Base-by-base conservation (phyloP, 1,140 invertebrate genomes). In the Bradysia coprophila region DNA sequence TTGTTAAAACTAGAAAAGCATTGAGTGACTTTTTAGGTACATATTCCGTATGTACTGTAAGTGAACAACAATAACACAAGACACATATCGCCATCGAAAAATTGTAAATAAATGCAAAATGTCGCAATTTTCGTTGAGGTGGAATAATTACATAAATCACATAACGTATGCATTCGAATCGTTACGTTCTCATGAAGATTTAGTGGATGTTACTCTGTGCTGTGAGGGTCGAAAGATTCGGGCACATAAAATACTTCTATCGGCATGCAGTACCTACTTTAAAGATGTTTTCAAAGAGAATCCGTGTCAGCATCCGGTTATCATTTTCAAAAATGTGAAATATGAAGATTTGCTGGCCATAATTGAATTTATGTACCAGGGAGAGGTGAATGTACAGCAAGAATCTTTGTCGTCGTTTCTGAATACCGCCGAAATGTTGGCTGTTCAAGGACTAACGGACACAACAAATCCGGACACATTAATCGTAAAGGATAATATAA, bases 371-470 rank as follows among this genome's bases (percentile, higher is more conserved):
- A 88, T 88, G 76, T 88, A 87, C 54, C 67, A 71, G 55, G 88
- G 88, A 42, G 86, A 91, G 64, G 87, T 92, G 8, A 90, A 89
- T 59, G 85, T 93, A 41, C 78, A 84, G 47, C 81, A 90, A 58
- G 82, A 85, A 45, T 84, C 90, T 53, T 63, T 92, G 50, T 73
- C 84, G 48, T 78, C 81, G 11, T 86, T 92, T 67, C 63, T 93
- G 45, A 76, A 83, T 52, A 90, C 85, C 45, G 87, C 88, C 34
- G 85, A 90, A 60, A 68, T 85, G 48, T 66, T 91, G 49, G 81
- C 89, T 66, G 83, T 91, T 48, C 82, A 87, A 63, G 87, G 86
- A 46, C 68, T 91, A 47, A 85, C 85, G 34, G 66, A 70, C 46
- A 67, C 66, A 41, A 57, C 59, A 11, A 49, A 49, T 42, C n/a